phyloP scores from a whole-genome alignment of 2,113 vertebrate genomes.

The Procavia capensis region DNA sequence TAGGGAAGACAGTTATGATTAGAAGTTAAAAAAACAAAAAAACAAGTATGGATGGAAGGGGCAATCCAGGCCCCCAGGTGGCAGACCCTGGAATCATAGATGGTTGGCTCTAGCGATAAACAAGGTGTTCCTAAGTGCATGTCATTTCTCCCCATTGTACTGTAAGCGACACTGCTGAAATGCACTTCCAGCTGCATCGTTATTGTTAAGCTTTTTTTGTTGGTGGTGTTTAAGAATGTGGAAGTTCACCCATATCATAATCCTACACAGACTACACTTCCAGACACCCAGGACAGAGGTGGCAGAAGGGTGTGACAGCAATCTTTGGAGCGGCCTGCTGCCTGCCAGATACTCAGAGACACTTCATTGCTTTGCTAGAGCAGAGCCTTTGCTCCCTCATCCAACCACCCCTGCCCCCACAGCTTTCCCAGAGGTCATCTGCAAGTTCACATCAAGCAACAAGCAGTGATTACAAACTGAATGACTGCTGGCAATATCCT shows the following conservation, averaged over 20 bases:
- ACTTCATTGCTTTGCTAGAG: not conserved
- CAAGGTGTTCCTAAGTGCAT: not conserved
- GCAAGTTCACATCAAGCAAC: constrained; percentile 36
- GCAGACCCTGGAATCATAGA: not conserved
- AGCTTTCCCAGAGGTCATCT: constrained; percentile 58
- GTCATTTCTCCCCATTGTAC: not conserved
- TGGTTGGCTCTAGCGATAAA: not conserved
- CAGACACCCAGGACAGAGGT: not conserved
- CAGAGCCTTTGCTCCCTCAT: not conserved
- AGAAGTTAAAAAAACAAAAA: not conserved
- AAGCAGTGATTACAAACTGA: constrained; percentile 66
- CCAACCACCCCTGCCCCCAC: no score
- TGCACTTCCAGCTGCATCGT: not conserved
- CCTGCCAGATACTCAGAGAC: not conserved
- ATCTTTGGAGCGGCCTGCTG: not conserved
- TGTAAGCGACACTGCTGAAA: not conserved
- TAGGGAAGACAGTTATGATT: not conserved
- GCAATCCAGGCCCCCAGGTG: not conserved
- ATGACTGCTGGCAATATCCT: constrained; percentile 32
- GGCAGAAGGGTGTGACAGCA: not conserved
- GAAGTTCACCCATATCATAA: not conserved
- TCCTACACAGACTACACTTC: constrained; percentile 2
- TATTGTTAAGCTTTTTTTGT: not conserved
- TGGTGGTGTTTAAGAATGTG: not conserved
- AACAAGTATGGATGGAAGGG: not conserved